Evolutionary conservation across 2,888 invertebrate species (phyloP).

Genomic region (Drosophila mercatorum): DNA sequence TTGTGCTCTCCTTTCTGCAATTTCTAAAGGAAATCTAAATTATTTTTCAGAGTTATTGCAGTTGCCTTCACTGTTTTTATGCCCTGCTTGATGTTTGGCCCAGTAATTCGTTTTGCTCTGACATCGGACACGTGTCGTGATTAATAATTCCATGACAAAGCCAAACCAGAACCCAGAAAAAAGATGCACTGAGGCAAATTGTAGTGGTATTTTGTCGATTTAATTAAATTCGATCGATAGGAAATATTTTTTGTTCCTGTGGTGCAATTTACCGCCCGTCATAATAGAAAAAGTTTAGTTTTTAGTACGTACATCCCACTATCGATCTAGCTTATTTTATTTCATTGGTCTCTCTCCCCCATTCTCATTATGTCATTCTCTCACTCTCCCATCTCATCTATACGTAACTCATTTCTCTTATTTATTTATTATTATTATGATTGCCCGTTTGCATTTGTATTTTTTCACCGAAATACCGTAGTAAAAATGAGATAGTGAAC

Average conservation of each 20-base stretch:
- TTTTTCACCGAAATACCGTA: not conserved
- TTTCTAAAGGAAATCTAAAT: slow-evolving; percentile 71
- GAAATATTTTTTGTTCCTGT: not conserved
- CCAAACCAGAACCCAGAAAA: slow-evolving; percentile 2
- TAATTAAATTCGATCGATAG: slow-evolving; percentile 15
- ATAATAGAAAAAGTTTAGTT: not conserved
- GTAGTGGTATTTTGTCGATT: slow-evolving; percentile 9
- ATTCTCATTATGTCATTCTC: not conserved
- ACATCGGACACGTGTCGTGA: slow-evolving; percentile 75
- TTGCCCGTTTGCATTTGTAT: not conserved
- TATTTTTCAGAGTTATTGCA: slow-evolving; percentile 79
- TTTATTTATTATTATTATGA: too few species aligned
- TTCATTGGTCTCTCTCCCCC: not conserved
- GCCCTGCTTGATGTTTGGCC: slow-evolving; percentile 49
- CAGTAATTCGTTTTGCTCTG: slow-evolving; percentile 69
- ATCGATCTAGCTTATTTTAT: not conserved
- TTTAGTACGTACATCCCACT: too few species aligned
- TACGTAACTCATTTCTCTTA: too few species aligned
- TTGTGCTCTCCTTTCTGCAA: slow-evolving; percentile 29
- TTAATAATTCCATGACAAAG: slow-evolving; percentile 57
- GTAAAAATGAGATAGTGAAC: not conserved
- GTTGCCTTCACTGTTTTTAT: slow-evolving; percentile 57
- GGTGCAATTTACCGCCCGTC: not conserved
- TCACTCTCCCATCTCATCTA: too few species aligned
- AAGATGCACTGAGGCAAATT: slow-evolving; percentile 3